Evolutionary conservation across 2,113 vertebrate genomes (phyloP), one percentile per base, ranked within the genome.

Genomic region (Neodontobutis hainanensis): DNA sequence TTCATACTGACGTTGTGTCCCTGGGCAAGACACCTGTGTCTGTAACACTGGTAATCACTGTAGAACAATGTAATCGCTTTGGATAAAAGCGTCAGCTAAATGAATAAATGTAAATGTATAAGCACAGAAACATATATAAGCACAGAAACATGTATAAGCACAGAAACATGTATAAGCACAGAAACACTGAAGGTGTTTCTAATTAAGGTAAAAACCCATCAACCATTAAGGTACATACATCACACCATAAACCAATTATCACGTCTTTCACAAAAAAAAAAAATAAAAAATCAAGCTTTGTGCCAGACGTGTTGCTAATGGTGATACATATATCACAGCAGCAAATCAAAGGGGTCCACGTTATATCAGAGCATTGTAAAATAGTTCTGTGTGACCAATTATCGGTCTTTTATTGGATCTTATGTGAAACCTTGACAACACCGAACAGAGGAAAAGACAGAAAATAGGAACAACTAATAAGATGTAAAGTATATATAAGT

Each of bases 311-410:
- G 32, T 52, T 27, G 34, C 11, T 27, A 32, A 19, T 52, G 32
- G 34, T 52, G 16, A 52, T 40, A 40, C 38, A 52, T 19, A 12
- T 32, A 52, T 10, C 49, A 27, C 36, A 19, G 60, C 78, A 76
- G 74, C 34, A 58, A 74, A 11, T 3, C 34, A 14, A n/a, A 43
- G 12, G 66, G 19, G 19, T 3, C 19, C 1, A 27, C 19, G 19
- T 27, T 27, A 27, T 27, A 27, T 52, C 63, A 53, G 42, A 46
- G 47, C 61, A 57, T 75, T 14, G 72, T 70, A 79, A 79, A 81
- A 61, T 42, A 55, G 52, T 49, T 69, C 68, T 36, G 16, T 64
- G 43, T 73, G 68, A 86, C 82, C 53, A 74, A 85, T 85, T 68
- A 48, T 71, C 70, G 74, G 44, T 42, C 47, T 42, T 16, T 27